Evolutionary conservation across 2,797 vertebrate species (phyloP), one percentile per base, ranked within the genome.

Genomic region (Telmatherina bonti): DNA sequence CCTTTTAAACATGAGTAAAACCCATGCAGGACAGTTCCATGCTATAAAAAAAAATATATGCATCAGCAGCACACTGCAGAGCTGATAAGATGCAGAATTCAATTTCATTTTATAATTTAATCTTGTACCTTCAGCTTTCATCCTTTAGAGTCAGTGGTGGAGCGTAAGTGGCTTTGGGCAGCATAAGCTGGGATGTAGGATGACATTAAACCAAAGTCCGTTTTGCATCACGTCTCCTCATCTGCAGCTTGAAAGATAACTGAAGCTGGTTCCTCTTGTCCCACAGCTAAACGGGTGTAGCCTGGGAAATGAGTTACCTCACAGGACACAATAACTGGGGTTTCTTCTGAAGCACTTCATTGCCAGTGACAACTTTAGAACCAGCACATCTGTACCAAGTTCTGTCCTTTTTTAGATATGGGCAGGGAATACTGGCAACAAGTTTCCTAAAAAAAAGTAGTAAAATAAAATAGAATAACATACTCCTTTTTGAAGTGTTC

Each of bases 231-330:
- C 43, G 59, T 71, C 35, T 62, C 58, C 53, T 41, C 38, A 45
- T 67, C 41, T 54, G 66, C 24, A 31, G 65, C 73, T 64, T 78
- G 68, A 27, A 35, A 72, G 43, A 67, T 74, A 85, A 75, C 72
- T 84, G 82, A 49, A 65, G 59, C 61, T 63, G 72, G 70, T 70
- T 81, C 41, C 60, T 72, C 65, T 57, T 74, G 88, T 90, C 85
- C 88, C 90, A 89, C 76, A 87, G 72, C 64, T 76, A 74, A 63
- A 62, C 10, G 33, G 33, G 33, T 35, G 33, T 35, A 35, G 33
- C 33, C 33, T 35, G 33, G 10, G 33, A 35, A 9, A 35, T 10
- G 33, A 35, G 33, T 11, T 10, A 11, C 33, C 9, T 35, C 33
- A 35, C 10, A 35, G 33, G 33, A 35, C 33, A 11, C 33, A 35